Percentiles rank a stretch among this genome's conserved stretches.
phyloP scores from a whole-genome alignment of 2,888 invertebrate species.

The Rhamnusium bicolor region DNA sequence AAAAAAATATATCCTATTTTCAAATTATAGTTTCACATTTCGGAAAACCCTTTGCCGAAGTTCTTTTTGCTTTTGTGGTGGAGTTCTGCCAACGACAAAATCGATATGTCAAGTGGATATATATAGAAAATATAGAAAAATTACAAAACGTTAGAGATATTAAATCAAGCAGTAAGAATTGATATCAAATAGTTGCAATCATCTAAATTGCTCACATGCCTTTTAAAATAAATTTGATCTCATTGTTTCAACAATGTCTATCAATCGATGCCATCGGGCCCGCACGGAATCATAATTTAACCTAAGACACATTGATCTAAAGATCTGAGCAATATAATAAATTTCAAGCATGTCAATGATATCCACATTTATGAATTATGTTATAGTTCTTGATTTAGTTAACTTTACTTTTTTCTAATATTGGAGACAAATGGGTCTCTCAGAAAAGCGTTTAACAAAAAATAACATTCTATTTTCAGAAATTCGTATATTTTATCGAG shows the following conservation, averaged over 20 bases:
- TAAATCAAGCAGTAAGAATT: background rate
- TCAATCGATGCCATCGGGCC: background rate
- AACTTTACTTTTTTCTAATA: background rate
- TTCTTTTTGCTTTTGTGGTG: too few species aligned
- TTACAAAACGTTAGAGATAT: background rate
- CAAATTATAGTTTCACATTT: too few species aligned
- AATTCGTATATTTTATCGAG: too few species aligned
- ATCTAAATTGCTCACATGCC: conserved; percentile 9
- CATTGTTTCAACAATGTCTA: conserved; percentile 4
- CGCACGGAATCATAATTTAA: conserved; percentile 4
- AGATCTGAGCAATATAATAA: background rate
- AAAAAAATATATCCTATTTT: too few species aligned
- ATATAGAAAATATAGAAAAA: too few species aligned
- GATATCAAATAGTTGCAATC: conserved; percentile 6
- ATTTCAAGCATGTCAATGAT: background rate
- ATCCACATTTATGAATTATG: background rate
- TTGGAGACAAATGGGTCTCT: too few species aligned
- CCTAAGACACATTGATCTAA: background rate
- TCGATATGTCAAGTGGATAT: too few species aligned
- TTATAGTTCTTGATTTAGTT: background rate
- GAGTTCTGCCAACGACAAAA: too few species aligned
- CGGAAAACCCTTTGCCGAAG: too few species aligned
- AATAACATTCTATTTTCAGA: too few species aligned
- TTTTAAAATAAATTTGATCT: conserved; percentile 8
- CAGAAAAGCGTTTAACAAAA: too few species aligned